Percentiles rank a stretch among this genome's conserved stretches.
Evolutionary conservation across 2,797 vertebrate genomes (phyloP).

Genomic region (Monodelphis domestica): DNA sequence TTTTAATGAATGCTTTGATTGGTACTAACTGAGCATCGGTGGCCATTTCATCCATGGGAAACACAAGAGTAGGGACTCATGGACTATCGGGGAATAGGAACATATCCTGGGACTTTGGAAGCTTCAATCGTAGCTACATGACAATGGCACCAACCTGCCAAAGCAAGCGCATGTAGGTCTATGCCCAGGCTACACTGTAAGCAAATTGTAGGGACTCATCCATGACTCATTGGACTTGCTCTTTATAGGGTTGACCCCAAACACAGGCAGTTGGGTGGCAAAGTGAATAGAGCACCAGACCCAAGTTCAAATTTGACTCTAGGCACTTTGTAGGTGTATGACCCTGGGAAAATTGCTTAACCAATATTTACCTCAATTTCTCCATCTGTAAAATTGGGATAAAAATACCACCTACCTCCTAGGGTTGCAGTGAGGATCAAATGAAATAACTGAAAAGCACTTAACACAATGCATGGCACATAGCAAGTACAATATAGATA

Average conservation of each 20-base stretch:
- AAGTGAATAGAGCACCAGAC: not conserved
- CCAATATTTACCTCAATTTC: not conserved
- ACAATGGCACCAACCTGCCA: not conserved
- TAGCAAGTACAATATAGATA: not conserved
- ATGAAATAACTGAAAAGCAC: not conserved
- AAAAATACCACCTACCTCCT: not conserved
- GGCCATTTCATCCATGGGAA: too few relatives aligned
- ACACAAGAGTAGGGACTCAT: too few relatives aligned
- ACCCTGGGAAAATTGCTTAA: not conserved
- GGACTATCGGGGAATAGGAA: not conserved
- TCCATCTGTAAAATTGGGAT: not conserved
- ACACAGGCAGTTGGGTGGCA: not conserved
- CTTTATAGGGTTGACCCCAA: not conserved
- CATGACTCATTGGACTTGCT: not conserved
- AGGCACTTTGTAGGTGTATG: not conserved
- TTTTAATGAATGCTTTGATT: too few relatives aligned
- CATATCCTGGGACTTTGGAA: not conserved
- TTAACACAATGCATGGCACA: not conserved
- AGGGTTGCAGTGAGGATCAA: not conserved
- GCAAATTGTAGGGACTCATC: not conserved
- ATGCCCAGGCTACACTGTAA: not conserved
- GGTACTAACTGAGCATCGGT: too few relatives aligned
- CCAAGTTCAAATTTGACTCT: not conserved
- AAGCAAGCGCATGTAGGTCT: not conserved
- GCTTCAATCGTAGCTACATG: not conserved